phyloP scores from a whole-genome alignment of 2,888 invertebrate species.

The Choreutis nemorana region DNA sequence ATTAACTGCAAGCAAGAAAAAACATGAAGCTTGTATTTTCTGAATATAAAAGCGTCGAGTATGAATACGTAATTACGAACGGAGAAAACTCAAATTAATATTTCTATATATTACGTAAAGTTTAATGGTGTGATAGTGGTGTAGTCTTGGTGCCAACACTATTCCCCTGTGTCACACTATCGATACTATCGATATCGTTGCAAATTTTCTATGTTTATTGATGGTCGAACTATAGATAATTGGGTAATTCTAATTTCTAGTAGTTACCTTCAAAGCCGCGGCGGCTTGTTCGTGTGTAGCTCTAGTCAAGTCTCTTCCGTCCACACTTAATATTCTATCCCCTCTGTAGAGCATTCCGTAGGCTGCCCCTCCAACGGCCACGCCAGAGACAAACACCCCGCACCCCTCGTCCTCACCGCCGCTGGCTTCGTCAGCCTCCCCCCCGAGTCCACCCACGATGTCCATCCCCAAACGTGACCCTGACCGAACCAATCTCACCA shows the following conservation, averaged over 20 bases:
- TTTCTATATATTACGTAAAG: not conserved
- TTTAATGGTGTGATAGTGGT: too few species aligned
- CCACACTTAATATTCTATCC: conserved; percentile 78
- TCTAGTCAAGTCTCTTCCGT: conserved; percentile 74
- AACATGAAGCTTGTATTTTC: conserved; percentile 1
- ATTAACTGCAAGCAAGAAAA: conserved; percentile 5
- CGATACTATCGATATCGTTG: too few species aligned
- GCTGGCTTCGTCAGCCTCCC: conserved; percentile 32
- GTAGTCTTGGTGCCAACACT: too few species aligned
- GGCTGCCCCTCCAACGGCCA: conserved; percentile 48
- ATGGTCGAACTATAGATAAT: not conserved
- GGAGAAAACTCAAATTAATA: too few species aligned
- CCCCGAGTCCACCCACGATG: conserved; percentile 57
- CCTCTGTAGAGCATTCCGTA: conserved; percentile 69
- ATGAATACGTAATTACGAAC: too few species aligned
- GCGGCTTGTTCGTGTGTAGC: conserved; percentile 84
- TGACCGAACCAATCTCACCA: conserved; percentile 53
- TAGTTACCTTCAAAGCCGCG: conserved; percentile 64
- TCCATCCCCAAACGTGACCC: conserved; percentile 62
- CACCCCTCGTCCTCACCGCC: conserved; percentile 44
- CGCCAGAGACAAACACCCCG: conserved; percentile 59
- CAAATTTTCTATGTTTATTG: too few species aligned
- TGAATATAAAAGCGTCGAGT: conserved; percentile 8
- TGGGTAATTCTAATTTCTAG: not conserved
- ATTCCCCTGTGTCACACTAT: too few species aligned